Conservation (phyloP, 2,888 invertebrate species). For the Oligia fasciuncula region DNA sequence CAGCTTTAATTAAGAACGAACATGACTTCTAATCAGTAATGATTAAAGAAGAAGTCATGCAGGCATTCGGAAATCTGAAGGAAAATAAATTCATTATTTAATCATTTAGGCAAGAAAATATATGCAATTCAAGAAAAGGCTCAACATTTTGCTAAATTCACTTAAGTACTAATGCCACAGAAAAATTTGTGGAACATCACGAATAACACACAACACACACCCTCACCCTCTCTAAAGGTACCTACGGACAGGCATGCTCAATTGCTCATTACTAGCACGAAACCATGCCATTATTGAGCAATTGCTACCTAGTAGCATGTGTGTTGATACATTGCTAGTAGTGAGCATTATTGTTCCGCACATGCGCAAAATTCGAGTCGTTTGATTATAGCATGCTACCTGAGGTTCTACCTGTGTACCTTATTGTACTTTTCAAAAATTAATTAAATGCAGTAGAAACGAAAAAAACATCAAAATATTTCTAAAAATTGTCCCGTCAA, state of each 20-base stretch:
- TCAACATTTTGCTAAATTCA: not conserved
- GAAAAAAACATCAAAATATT: too few relatives aligned
- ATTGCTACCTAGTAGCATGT: too few relatives aligned
- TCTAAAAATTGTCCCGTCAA: too few relatives aligned
- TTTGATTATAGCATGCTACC: too few relatives aligned
- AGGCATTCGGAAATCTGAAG: not conserved
- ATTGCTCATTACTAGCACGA: not conserved
- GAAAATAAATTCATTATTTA: not conserved
- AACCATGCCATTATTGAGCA: not conserved
- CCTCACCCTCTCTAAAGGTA: too few relatives aligned
- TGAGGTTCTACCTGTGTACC: too few relatives aligned
- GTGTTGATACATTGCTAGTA: too few relatives aligned
- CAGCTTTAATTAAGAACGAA: slow-evolving; percentile 2
- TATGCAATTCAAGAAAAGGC: not conserved
- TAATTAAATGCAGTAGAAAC: too few relatives aligned
- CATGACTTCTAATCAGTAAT: slow-evolving; percentile 3
- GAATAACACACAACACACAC: not conserved
- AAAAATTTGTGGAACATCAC: not conserved
- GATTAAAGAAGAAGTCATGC: too few relatives aligned
- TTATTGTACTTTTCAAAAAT: too few relatives aligned
- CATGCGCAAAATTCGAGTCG: too few relatives aligned
- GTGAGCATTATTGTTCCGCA: too few relatives aligned
- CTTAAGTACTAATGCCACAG: not conserved
- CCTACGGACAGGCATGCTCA: not conserved
- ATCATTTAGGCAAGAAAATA: not conserved